Evolutionary conservation across 2,888 invertebrate genomes (phyloP).

Genomic region (Gisinianus flammeolus): DNA sequence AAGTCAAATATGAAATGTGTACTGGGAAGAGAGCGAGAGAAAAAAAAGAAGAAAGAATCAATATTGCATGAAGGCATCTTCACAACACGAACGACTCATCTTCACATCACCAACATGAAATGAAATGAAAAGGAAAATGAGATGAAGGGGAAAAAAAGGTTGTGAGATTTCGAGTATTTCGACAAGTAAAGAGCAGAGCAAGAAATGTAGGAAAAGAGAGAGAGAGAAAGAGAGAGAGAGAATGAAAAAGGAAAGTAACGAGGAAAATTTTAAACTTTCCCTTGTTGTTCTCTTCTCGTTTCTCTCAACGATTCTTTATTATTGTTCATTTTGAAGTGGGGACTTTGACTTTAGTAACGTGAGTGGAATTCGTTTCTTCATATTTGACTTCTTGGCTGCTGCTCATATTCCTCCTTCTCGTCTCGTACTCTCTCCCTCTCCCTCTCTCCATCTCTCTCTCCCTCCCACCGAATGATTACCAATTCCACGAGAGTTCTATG

Average conservation of each 20-base stretch:
- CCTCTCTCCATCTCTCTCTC: background rate
- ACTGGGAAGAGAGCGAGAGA: background rate
- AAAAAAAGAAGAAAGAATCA: background rate
- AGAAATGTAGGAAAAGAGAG: background rate
- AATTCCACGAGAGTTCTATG: slow-evolving; percentile 14
- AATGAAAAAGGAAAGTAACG: background rate
- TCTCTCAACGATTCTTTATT: slow-evolving; percentile 23
- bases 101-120: no score
- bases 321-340: slow-evolving; percentile 34
- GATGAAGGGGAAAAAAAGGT: background rate
- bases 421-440: background rate
- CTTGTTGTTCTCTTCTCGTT: slow-evolving; percentile 12
- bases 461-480: slow-evolving; percentile 22
- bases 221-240: background rate
- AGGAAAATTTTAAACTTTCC: slow-evolving; percentile 25
- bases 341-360: slow-evolving; percentile 7
- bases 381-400: background rate
- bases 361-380: slow-evolving; percentile 18
- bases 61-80: no score
- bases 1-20: no score
- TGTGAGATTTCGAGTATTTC: no score
- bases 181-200: background rate
- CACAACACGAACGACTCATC: no score
- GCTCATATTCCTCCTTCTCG: background rate
- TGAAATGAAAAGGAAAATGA: background rate